Evolutionary conservation across 2,888 invertebrate species (phyloP).

Genomic region (Drosophila barbarae): DNA sequence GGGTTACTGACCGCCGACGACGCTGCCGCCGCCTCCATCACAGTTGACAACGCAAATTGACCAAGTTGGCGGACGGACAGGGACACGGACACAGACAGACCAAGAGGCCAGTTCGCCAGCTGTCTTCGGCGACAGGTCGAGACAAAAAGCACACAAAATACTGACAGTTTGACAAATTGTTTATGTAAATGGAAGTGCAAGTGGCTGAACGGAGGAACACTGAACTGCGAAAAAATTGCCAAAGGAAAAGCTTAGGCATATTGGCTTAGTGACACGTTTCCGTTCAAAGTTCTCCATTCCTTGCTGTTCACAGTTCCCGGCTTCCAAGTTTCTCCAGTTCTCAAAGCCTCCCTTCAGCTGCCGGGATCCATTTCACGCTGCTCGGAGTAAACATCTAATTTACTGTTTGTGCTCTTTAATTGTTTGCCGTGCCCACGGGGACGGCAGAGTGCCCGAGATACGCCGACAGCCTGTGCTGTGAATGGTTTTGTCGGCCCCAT

Average conservation of each 20-base stretch:
- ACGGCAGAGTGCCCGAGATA: conserved; percentile 14
- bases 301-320: background rate
- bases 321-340: conserved; percentile 1
- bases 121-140: conserved; percentile 63
- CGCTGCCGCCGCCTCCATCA: conserved; percentile 39
- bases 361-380: conserved; percentile 30
- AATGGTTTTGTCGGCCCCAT: conserved; percentile 42
- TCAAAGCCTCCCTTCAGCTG: background rate
- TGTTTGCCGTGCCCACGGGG: conserved; percentile 41
- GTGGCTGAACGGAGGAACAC: conserved; percentile 42
- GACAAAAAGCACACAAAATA: conserved; percentile 59
- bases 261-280: conserved; percentile 45
- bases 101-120: conserved; percentile 39
- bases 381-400: conserved; percentile 45
- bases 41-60: conserved; percentile 62
- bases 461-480: conserved; percentile 29
- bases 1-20: conserved; percentile 36
- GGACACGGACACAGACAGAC: background rate
- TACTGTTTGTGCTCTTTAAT: conserved; percentile 50
- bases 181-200: conserved; percentile 64
- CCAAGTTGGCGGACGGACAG: conserved; percentile 18
- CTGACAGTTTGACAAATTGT: conserved; percentile 75
- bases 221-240: conserved; percentile 42
- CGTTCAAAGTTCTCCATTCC: background rate
- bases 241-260: conserved; percentile 43